Base-by-base conservation (phyloP, 1,140 invertebrate species). In the Prorops nasuta region DNA sequence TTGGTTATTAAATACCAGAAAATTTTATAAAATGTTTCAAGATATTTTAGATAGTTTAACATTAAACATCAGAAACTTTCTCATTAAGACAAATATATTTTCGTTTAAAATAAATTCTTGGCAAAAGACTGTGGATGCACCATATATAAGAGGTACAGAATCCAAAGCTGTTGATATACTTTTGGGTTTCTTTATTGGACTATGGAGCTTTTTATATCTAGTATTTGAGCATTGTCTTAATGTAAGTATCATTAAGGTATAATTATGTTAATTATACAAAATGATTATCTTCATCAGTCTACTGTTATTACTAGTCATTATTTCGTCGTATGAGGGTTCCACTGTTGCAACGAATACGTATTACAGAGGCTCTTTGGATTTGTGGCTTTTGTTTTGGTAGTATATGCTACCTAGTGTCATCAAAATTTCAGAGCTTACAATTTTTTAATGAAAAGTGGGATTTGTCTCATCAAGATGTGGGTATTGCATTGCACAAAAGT, bases 211-310 rank as follows among this genome's bases (percentile, higher is more conserved):
- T 16, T 35, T 64, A 4, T 69, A 63, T 44, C 3, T 56, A 1
- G 15, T 49, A 8, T 69, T 68, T 18, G 55, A 61, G 35, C 67
- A 66, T 31, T 66, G 60, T 48, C 56, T 69, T 47, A 57, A 69
- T 32, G 67, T 69, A 44, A 59, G 66, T 66, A 21, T 19, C 3
- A 14, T 3, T 15, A 7, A 9, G 46, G 17, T 21, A 44, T 17
- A 9, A 7, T n/a, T 46, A 21, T 44, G 35, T 43, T 47, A 44
- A 32, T 44, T 28, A 19, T 17, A 39, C 36, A 39, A 24, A 37
- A 49, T 17, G n/a, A 31, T 19, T 21, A 15, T 20, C 17, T 31
- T 44, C 6, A 32, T 40, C 7, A 14, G n/a, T 15, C n/a, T 34
- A 14, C 24, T 17, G 37, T 46, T 49, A 24, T 21, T 40, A 38